Base-by-base conservation (phyloP, 2,888 invertebrate genomes). In the Metellina segmentata region DNA sequence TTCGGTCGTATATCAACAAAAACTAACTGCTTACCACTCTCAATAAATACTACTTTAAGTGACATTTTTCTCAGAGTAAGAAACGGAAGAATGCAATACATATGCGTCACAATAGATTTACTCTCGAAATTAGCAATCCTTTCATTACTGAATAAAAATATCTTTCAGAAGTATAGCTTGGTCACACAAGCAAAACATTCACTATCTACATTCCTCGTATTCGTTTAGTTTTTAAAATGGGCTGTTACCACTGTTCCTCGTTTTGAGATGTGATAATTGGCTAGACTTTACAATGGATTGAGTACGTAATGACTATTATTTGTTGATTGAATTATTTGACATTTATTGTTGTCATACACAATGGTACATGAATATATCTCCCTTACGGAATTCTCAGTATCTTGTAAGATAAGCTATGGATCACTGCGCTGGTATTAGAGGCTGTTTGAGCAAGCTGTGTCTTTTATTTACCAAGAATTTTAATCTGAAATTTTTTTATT, bases 311-410 rank as follows among this genome's bases (percentile, higher is more conserved):
- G 61, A 16, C 61, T 61, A 61, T 61, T 61, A 61, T 61, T 16
- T 61, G 61, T 61, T 61, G 61, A 61, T 61, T 61, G 61, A 61
- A 61, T 61, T 61, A 61, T 61, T 61, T 61, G 61, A 61, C 61
- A 61, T 61, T 61, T 61, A 61, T 61, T 61, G 61, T 61, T 61
- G 61, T 16, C 61, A 61, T 61, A 16, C 61, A 61, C 61, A 61
- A 61, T 61, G 61, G 61, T 61, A 61, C 61, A 61, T 16, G 61
- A 9, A 61, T 61, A 16, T 61, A 61, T 61, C 61, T 8, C 13
- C 61, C 61, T 61, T 61, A 61, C 5, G 61, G 61, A 61, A 61
- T 61, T 61, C 61, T 61, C 61, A 61, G 61, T 8, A 61, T 61
- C 9, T 61, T 61, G 61, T 61, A 61, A 61, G 61, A 4, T 0